phyloP scores from a whole-genome alignment of 2,888 invertebrate genomes.

The Cephus runcator region DNA sequence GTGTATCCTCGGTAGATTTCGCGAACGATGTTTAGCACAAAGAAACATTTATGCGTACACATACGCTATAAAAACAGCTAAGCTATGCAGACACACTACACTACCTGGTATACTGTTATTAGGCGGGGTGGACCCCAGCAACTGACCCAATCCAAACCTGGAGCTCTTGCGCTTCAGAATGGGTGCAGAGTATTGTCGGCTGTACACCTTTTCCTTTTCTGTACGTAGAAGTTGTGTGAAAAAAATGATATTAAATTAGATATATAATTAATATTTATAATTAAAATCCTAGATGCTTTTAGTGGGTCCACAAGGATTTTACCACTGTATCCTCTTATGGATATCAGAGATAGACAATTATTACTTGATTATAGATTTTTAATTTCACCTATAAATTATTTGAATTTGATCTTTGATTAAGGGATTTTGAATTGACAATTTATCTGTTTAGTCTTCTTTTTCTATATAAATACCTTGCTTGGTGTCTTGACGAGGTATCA shows the following conservation, averaged over 20 bases:
- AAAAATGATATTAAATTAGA: constrained; percentile 7
- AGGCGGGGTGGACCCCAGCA: constrained; percentile 72
- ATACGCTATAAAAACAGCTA: constrained; percentile 25
- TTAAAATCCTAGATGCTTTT: not conserved
- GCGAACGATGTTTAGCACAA: not conserved
- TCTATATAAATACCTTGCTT: constrained; percentile 70
- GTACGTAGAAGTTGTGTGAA: constrained; percentile 45
- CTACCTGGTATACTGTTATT: constrained; percentile 74
- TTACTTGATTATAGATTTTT: not conserved
- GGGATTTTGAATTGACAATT: not conserved
- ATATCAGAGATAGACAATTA: not conserved
- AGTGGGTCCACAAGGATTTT: not conserved
- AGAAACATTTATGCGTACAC: constrained; percentile 6
- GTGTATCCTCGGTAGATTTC: not conserved
- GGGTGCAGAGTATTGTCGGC: constrained; percentile 95
- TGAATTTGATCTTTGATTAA: not conserved
- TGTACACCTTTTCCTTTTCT: constrained; percentile 88
- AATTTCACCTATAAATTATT: not conserved
- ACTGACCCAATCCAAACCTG: constrained; percentile 89
- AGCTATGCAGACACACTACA: constrained; percentile 60
- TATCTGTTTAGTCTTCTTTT: not conserved
- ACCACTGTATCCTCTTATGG: not conserved
- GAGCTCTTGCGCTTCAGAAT: constrained; percentile 93
- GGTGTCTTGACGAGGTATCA: constrained; percentile 79
- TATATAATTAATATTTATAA: not conserved